A percentile compares a stretch with the other conserved stretches of the same genome.
Evolutionary conservation across 1,140 invertebrate genomes (phyloP).

Genomic region (Bombus consobrinus): DNA sequence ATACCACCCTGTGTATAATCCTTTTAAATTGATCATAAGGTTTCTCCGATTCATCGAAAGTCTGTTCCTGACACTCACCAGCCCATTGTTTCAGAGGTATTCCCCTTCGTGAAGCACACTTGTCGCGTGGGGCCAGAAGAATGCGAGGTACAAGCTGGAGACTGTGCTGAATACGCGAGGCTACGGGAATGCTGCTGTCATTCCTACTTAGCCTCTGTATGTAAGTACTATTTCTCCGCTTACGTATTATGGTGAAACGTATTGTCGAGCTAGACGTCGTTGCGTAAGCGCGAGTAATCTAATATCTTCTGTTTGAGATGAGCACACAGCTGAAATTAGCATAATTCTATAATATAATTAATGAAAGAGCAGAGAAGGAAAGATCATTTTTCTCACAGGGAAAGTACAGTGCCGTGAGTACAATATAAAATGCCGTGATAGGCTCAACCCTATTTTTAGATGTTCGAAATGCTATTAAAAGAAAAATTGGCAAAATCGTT

Average conservation of each 20-base stretch:
- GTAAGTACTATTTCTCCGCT: conserved; percentile 80
- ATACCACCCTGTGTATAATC: neutral
- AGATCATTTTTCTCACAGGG: neutral
- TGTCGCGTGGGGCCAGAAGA: conserved; percentile 85
- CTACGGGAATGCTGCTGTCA: conserved; percentile 88
- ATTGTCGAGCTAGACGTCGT: neutral
- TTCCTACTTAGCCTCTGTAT: conserved; percentile 84
- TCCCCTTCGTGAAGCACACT: conserved; percentile 87
- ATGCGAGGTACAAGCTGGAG: conserved; percentile 84
- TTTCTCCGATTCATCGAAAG: neutral
- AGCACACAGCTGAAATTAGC: neutral
- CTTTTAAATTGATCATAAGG: neutral
- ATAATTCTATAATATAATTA: neutral
- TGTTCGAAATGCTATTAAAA: too few species aligned
- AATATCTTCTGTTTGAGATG: neutral
- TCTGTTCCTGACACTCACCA: conserved; percentile 1
- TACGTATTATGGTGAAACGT: neutral
- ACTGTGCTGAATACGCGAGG: conserved; percentile 86
- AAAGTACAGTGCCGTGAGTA: too few species aligned
- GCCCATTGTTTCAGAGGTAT: conserved; percentile 82
- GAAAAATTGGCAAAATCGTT: too few species aligned
- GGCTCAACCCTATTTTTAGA: too few species aligned
- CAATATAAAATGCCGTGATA: too few species aligned
- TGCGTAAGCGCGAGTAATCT: neutral
- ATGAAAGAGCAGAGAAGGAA: too few species aligned